Percentiles rank a stretch among this genome's conserved stretches.
phyloP scores from a whole-genome alignment of 2,888 invertebrate species.

The Zygaena filipendulae region DNA sequence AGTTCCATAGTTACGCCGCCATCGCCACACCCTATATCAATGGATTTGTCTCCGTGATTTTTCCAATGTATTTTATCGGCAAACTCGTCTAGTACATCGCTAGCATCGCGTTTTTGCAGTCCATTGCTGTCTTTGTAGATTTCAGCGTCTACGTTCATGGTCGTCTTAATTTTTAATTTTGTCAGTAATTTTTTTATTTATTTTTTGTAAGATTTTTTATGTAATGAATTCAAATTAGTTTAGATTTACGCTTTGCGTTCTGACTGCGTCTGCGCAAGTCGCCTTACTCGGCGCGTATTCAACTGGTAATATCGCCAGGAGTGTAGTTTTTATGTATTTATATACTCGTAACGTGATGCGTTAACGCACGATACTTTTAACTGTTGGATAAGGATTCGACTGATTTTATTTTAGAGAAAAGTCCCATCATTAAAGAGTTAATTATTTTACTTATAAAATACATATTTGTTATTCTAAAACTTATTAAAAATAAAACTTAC shows the following conservation, averaged over 20 bases:
- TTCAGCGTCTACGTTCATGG: constrained; percentile 71
- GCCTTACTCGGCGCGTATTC: constrained; percentile 42
- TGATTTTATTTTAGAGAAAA: too few relatives aligned
- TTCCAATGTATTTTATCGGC: constrained; percentile 68
- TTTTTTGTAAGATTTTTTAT: constrained; percentile 8
- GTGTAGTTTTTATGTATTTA: constrained; percentile 45
- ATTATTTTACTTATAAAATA: too few relatives aligned
- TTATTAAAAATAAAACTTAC: too few relatives aligned
- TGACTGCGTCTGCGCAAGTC: constrained; percentile 35
- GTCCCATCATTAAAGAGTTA: too few relatives aligned
- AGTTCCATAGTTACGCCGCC: constrained; percentile 73
- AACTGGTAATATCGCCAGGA: constrained; percentile 37
- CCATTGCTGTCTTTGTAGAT: constrained; percentile 75
- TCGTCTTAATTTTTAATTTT: constrained; percentile 11
- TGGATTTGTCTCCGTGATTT: constrained; percentile 39
- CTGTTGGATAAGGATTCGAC: too few relatives aligned
- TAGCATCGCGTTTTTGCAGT: constrained; percentile 71
- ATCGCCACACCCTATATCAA: constrained; percentile 82
- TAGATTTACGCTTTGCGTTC: constrained; percentile 15
- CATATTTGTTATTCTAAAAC: too few relatives aligned
- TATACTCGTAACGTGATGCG: too few relatives aligned
- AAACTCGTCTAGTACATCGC: constrained; percentile 73
- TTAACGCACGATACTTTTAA: too few relatives aligned
- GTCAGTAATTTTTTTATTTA: constrained; percentile 16
- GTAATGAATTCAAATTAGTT: too few relatives aligned